These are phyloP conservation scores for Papio anubis DNA, from an alignment of 2,113 vertebrate species.

Conservation along the genomic window DNA sequence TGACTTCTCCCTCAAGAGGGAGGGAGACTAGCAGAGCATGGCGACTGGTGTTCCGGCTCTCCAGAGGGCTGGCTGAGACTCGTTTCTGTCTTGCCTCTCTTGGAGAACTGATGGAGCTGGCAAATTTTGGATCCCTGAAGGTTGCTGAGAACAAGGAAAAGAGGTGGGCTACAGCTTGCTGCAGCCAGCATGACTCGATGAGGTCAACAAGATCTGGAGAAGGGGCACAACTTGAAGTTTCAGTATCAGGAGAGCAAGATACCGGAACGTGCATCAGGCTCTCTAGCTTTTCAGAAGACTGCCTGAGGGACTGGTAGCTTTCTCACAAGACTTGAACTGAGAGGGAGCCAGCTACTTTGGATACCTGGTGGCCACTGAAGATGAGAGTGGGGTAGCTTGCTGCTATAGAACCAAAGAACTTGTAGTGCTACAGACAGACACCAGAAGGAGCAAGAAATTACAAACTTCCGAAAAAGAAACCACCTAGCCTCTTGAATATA, in stretches of 20 bases:
- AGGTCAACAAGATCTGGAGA: neutral
- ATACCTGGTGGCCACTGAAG: neutral
- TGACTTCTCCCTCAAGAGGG: neutral
- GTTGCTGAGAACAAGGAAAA: neutral
- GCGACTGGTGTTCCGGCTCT: neutral
- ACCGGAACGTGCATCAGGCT: neutral
- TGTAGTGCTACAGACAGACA: neutral
- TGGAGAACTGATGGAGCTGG: neutral
- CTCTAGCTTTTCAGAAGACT: neutral
- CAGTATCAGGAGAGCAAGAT: neutral
- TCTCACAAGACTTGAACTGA: neutral
- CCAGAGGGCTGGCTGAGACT: neutral
- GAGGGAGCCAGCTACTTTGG: neutral
- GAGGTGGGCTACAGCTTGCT: neutral
- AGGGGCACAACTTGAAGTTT: neutral
- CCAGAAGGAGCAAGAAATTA: neutral
- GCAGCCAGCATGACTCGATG: neutral
- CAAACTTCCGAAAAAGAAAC: neutral
- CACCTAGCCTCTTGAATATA: neutral
- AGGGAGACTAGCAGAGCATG: neutral
- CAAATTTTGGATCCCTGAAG: neutral
- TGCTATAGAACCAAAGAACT: neutral
- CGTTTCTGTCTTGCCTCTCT: neutral
- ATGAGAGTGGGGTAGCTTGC: too few relatives aligned
- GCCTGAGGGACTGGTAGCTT: neutral